Base-by-base conservation (phyloP, 2,888 invertebrate genomes). In the Eulithis testata region DNA sequence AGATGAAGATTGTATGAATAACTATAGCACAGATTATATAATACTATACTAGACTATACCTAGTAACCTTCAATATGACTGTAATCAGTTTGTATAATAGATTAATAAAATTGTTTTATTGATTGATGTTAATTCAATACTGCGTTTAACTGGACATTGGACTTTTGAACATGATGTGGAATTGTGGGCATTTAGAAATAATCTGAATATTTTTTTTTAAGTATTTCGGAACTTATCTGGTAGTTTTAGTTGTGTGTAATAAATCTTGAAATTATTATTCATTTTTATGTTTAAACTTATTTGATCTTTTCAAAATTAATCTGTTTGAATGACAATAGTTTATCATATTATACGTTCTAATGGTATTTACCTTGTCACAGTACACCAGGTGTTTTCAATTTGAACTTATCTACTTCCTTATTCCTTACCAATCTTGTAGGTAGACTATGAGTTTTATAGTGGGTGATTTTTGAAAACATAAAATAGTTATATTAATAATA, bases 291-390 rank as follows among this genome's bases (percentile, higher is more conserved):
- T 62, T 66, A 4, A 31, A 4, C 4, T 31, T 65, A 47, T 69
- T 69, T 69, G 49, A 53, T 47, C 50, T 52, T 65, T 63, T 58
- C 31, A 56, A 64, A 8, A 58, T 64, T 43, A 43, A 63, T 64
- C 36, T 68, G 45, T 64, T 68, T 64, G 64, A 55, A 40, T 51
- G 45, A 11, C 8, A 11, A 21, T 62, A 51, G 37, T 65, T 65
- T 52, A 68, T 68, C 55, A 49, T 49, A 8, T 63, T 68, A 68
- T 70, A 63, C 65, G 27, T 60, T 57, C 63, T 60, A 60, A 62
- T 60, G 21, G 49, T 50, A 58, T 64, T 63, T 58, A 43, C 21
- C 4, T 21, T 47, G 21, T 14, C 47, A 47, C 21, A n/a, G 21
- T 21, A 49, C 49, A 11, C 53, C 72, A 72, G 67, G 51, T 72